A percentile compares a stretch with the other conserved stretches of the same genome.
Conservation (phyloP, 2,797 vertebrate genomes). For the Fringilla coelebs region DNA sequence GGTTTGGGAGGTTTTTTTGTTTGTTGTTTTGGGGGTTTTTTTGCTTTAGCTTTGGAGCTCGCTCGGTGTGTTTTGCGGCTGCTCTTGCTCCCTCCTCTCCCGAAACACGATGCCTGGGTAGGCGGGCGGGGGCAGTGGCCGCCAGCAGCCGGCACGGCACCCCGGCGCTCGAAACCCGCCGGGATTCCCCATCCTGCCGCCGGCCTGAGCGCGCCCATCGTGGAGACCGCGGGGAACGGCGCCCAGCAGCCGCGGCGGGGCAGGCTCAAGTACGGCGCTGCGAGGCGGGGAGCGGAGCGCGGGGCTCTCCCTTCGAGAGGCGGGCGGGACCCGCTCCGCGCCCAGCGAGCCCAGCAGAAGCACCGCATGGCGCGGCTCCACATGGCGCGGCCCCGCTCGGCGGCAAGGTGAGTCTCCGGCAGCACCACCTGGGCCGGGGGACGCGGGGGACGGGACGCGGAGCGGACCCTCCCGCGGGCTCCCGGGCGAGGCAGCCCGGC, state of each 20-base stretch:
- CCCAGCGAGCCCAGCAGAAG: neutral
- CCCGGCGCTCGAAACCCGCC: neutral
- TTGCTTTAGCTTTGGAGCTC: neutral
- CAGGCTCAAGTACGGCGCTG: neutral
- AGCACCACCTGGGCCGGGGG: neutral
- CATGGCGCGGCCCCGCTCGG: neutral
- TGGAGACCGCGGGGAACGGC: neutral
- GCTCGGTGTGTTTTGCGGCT: neutral
- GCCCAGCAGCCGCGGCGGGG: neutral
- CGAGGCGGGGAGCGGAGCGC: neutral
- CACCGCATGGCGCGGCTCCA: neutral
- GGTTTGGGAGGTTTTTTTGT: no score
- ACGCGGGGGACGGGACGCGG: accelerated
- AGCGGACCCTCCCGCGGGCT: no score
- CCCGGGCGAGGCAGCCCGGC: neutral
- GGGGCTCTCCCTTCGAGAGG: neutral
- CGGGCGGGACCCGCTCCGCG: neutral
- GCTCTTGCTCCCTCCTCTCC: neutral
- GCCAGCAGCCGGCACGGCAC: neutral
- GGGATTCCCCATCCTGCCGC: neutral
- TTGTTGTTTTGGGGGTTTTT: no score
- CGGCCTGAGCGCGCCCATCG: neutral
- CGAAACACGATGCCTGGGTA: neutral
- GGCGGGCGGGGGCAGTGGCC: neutral
- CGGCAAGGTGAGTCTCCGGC: neutral